A percentile compares a stretch with the other conserved stretches of the same genome.
Conservation (phyloP, 2,797 vertebrate genomes). For the Diplodus puntazzo region DNA sequence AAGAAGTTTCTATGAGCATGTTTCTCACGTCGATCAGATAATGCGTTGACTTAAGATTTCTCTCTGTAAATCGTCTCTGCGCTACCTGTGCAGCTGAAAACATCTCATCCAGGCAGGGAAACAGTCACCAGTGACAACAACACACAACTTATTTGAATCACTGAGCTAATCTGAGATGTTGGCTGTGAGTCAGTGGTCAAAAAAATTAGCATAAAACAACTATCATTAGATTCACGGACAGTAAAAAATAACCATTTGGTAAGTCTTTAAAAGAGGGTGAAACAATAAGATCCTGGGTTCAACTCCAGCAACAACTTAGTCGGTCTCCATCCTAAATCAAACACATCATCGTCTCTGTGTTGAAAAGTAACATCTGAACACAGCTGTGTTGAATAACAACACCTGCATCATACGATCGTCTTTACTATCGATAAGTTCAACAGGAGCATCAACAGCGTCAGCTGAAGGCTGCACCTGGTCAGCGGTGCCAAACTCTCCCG, state of each 20-base stretch:
- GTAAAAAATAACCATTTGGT: too few relatives aligned
- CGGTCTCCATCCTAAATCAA: not conserved
- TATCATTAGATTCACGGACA: not conserved
- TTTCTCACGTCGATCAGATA: not conserved
- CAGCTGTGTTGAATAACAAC: not conserved
- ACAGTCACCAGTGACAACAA: not conserved
- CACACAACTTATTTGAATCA: too few relatives aligned
- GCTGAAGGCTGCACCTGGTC: not conserved
- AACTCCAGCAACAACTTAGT: not conserved
- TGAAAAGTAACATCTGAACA: constrained; percentile 6
- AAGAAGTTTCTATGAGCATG: not conserved
- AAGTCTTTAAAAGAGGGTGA: not conserved
- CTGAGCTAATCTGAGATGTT: not conserved
- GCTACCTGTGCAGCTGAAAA: not conserved
- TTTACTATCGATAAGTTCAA: constrained; percentile 54
- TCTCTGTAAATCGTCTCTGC: not conserved
- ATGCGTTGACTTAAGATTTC: not conserved
- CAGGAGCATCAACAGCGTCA: constrained; percentile 61
- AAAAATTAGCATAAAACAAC: not conserved
- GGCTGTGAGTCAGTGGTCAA: not conserved
- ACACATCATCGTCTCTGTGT: constrained; percentile 8
- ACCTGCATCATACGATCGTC: constrained; percentile 23
- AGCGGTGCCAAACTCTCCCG: constrained; percentile 27
- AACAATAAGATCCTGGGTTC: not conserved
- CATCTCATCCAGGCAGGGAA: not conserved